These are phyloP conservation scores for Aphis craccivora DNA, from an alignment of 1,140 invertebrate species.

Conservation along the genomic window DNA sequence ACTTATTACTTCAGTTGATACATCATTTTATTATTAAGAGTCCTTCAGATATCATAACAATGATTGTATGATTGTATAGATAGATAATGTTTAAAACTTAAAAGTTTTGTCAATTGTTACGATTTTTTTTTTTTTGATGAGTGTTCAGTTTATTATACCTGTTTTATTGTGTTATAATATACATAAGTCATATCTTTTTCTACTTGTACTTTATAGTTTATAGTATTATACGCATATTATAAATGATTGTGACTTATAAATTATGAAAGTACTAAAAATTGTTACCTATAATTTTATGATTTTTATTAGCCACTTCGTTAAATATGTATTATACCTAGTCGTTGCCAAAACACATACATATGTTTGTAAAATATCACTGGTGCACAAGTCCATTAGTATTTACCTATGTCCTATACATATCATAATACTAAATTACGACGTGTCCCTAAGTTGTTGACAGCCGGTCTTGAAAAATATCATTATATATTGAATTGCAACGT, in stretches of 20 bases:
- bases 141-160: no score
- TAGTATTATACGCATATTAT: not conserved
- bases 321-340: not conserved
- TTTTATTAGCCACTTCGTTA: not conserved
- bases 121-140: no score
- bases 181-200: not conserved
- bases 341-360: not conserved
- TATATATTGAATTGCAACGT: not conserved
- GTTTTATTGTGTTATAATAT: not conserved
- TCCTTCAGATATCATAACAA: no score
- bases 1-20: no score
- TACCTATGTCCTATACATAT: not conserved
- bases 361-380: not conserved
- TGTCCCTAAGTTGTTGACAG: not conserved
- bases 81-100: no score
- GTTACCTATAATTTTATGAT: not conserved
- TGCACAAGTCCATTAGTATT: slow-evolving; percentile 23
- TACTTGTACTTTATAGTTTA: not conserved
- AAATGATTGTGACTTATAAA: not conserved
- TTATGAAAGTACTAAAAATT: not conserved
- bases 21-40: no score
- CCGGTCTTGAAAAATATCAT: not conserved
- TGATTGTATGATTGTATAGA: no score
- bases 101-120: no score
- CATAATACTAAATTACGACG: not conserved